Conservation (phyloP, 2,113 vertebrate genomes). For the Cyprinodon variegatus region DNA sequence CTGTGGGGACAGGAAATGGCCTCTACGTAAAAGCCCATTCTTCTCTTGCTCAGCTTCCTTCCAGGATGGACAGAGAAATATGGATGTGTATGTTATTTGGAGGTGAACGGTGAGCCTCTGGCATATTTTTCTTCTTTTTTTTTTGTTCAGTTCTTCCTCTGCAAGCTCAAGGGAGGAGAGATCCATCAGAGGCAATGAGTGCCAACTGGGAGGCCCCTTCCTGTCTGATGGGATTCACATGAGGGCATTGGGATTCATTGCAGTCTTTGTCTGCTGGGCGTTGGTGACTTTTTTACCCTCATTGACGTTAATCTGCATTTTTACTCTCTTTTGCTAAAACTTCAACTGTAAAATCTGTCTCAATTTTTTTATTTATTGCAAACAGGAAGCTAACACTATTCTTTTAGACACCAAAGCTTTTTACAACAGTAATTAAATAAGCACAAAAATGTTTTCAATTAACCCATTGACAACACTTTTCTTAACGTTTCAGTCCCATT, state of each 20-base stretch:
- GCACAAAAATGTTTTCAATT: background rate
- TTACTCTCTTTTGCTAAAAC: background rate
- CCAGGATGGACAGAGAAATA: slow-evolving; percentile 70
- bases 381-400: background rate
- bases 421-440: background rate
- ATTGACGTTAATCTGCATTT: slow-evolving; percentile 8
- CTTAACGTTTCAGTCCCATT: background rate
- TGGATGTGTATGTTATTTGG: slow-evolving; percentile 37
- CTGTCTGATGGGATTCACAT: slow-evolving; percentile 61
- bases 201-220: slow-evolving; percentile 73
- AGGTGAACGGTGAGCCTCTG: slow-evolving; percentile 44
- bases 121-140: background rate
- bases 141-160: slow-evolving; percentile 56
- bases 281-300: slow-evolving; percentile 18
- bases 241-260: slow-evolving; percentile 27
- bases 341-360: background rate
- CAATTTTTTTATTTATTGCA: background rate
- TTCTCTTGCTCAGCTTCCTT: slow-evolving; percentile 77
- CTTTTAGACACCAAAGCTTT: background rate
- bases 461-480: background rate
- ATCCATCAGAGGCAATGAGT: slow-evolving; percentile 37
- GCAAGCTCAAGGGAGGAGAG: slow-evolving; percentile 43
- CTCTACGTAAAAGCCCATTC: slow-evolving; percentile 75
- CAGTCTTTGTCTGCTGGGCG: slow-evolving; percentile 56
- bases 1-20: slow-evolving; percentile 67